Base-by-base conservation (phyloP, 2,113 vertebrate genomes). In the Vimba vimba region DNA sequence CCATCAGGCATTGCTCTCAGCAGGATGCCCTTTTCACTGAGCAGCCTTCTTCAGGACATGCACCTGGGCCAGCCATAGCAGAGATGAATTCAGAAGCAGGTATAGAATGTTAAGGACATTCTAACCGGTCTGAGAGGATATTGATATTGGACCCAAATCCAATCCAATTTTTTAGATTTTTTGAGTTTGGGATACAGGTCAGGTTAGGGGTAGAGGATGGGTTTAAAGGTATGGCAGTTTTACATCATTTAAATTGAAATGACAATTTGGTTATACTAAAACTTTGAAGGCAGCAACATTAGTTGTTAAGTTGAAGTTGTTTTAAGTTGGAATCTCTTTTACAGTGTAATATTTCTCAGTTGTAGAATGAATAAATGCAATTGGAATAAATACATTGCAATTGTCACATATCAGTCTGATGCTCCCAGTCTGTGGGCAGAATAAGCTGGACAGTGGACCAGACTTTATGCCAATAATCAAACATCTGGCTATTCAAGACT, bases 1-100 rank as follows among this genome's bases (percentile, higher is more conserved):
- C 92, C 91, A 92, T 85, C 91, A 93, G 89, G 88, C 86, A 0
- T 87, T 89, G 10, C 83, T 85, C 91, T 81, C 80, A 82, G 90
- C 88, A 89, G 88, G 71, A 74, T 59, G 10, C 57, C 59, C 85
- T 89, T 88, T 91, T 90, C 90, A 21, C 90, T 88, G 77, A 83
- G 2, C 68, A 60, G 86, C 89, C 88, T 81, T 80, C 85, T 79
- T 79, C 25, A 21, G 47, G 47, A 90, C 92, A 43, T 43, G 43
- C 43, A 90, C 92, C 92, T 90, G 90, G 89, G 90, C 69, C 17
- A 33, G 75, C 15, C 25, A 55, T 52, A 55, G 45, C 9, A 55
- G 27, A 52, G 62, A 82, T 66, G 62, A 45, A 66, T 82, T 69
- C 80, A 68, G 80, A 10, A 68, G 80, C 45, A 69, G 62, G 45